Evolutionary conservation across 2,888 invertebrate species (phyloP).

Genomic region (Zhengitettix transpicula): DNA sequence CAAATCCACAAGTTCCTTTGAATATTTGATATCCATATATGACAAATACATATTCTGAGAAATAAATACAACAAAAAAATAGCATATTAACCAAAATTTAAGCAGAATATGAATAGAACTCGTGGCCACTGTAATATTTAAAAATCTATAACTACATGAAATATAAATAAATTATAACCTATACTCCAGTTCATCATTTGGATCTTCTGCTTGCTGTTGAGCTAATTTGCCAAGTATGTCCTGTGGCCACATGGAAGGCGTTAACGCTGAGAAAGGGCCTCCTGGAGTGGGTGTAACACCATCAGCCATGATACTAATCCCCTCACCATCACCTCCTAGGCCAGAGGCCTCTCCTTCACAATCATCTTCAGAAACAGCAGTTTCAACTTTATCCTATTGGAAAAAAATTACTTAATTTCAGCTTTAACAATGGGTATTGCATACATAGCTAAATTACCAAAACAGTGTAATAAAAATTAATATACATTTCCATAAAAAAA

Average conservation of each 20-base stretch:
- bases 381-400: constrained; percentile 55
- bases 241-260: constrained; percentile 94
- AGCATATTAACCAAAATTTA: no score
- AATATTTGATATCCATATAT: no score
- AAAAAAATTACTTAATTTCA: neutral
- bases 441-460: neutral
- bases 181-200: constrained; percentile 50
- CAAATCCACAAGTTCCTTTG: no score
- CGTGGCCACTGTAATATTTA: no score
- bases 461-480: neutral
- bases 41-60: no score
- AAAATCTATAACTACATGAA: neutral
- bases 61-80: no score
- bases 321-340: constrained; percentile 45
- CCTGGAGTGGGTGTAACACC: constrained; percentile 61
- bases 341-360: constrained; percentile 39
- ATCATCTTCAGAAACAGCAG: constrained; percentile 60
- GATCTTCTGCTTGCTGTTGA: constrained; percentile 53
- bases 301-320: constrained; percentile 48
- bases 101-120: no score
- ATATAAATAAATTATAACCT: constrained; percentile 26
- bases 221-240: constrained; percentile 70
- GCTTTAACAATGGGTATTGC: neutral
- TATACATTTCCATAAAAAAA: neutral
- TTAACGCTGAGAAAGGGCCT: constrained; percentile 86